Conservation (phyloP, 2,797 vertebrate species). For the Oceanodroma leucorhoa region DNA sequence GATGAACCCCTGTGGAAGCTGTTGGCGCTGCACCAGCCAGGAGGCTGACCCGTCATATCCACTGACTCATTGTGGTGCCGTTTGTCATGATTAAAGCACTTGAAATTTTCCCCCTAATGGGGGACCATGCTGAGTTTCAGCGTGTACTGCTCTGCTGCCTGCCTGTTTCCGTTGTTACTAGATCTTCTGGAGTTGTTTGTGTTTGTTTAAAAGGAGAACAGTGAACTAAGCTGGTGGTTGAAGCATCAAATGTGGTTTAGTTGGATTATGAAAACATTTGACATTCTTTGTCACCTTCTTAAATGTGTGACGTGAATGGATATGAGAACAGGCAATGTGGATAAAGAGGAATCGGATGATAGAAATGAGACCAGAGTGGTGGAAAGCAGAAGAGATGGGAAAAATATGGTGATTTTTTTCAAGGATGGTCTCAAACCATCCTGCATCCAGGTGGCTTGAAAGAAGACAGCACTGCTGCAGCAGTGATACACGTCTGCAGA, state of each 20-base stretch:
- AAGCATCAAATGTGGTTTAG: conserved; percentile 20
- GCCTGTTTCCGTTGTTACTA: conserved; percentile 40
- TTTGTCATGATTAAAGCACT: conserved; percentile 49
- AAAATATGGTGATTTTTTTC: neutral
- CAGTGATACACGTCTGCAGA: neutral
- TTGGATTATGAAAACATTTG: conserved; percentile 40
- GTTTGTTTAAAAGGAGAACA: conserved; percentile 32
- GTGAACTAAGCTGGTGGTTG: neutral
- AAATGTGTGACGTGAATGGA: conserved; percentile 35
- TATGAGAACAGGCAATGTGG: neutral
- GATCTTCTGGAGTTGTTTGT: conserved; percentile 45
- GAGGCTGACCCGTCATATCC: conserved; percentile 37
- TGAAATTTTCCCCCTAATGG: conserved; percentile 42
- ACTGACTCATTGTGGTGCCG: conserved; percentile 45
- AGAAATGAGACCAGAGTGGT: conserved; percentile 13
- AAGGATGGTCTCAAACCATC: neutral
- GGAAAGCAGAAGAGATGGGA: neutral
- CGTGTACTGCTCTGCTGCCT: neutral
- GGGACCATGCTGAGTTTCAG: conserved; percentile 61
- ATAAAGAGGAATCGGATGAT: conserved; percentile 39
- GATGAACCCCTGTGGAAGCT: conserved; percentile 56
- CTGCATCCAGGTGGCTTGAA: neutral
- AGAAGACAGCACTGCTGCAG: neutral
- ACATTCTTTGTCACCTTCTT: conserved; percentile 35
- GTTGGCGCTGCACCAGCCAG: conserved; percentile 22